Evolutionary conservation across 2,797 vertebrate genomes (phyloP), one percentile per base, ranked within the genome.

Genomic region (Lates japonicus): DNA sequence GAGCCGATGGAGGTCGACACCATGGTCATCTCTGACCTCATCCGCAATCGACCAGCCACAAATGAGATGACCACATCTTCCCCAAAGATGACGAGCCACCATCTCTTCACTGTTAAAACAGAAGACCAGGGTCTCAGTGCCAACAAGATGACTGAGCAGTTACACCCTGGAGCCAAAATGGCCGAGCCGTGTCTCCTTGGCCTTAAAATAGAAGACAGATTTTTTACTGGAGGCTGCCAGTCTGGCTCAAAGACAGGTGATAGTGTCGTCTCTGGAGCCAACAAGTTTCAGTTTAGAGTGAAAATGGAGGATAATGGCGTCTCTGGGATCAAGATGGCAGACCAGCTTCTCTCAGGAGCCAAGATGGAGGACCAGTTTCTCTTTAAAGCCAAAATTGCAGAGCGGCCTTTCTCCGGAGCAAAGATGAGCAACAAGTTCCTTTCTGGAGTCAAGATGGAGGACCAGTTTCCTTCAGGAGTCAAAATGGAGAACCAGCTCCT

Each of bases 1-100:
- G 93, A 93, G 69, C 86, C 90, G 0, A 61, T 93, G 85, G 93
- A 93, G 2, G 87, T 93, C 0, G 81, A 86, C 68, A 5, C 83
- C 0, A 0, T 83, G 57, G 71, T 49, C 0, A 51, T 14, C 6
- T 49, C 75, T 6, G 81, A 83, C 61, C 75, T 83, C 19, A 8
- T 33, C 51, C 72, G 5, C 0, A 74, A 76, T 35, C 85, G 59
- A 58, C 83, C 85, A 20, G 17, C 68, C 55, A 46, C 73, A 33
- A 71, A 76, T 11, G 79, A 90, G 22, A 37, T 31, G 0, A 5
- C 61, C 9, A n/a, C 75, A 1, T 58, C 70, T 1, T 2, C 13
- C 17, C 33, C 49, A 0, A 80, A 74, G 12, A 65, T 54, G 44
- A 29, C 14, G 2, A 84, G 35, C 72, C 78, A 37, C 9, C 77